A percentile compares a stretch with the other conserved stretches of the same genome.
Conservation (phyloP, 2,888 invertebrate species). For the Strigamia crassipes region DNA sequence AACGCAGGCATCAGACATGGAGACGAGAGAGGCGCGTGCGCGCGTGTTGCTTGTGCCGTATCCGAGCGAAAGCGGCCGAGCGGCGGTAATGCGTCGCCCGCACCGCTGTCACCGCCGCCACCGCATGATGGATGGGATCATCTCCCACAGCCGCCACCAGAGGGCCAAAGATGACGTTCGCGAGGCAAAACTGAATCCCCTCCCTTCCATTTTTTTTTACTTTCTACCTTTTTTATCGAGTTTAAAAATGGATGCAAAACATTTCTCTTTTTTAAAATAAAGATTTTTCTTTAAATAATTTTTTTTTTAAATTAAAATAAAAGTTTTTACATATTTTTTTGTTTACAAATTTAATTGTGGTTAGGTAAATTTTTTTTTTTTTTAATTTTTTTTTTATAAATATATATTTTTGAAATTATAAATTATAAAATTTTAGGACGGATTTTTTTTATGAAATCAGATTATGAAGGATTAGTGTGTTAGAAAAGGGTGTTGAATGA, state of each 20-base stretch:
- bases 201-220: not conserved
- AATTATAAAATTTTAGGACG: not conserved
- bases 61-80: constrained; percentile 39
- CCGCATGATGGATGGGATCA: constrained; percentile 42
- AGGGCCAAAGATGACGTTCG: constrained; percentile 36
- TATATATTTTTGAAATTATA: not conserved
- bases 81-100: constrained; percentile 42
- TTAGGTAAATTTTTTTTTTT: not conserved
- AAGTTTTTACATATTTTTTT: not conserved
- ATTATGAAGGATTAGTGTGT: not conserved
- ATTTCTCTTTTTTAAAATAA: not conserved
- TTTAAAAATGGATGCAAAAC: not conserved
- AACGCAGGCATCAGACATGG: constrained; percentile 33
- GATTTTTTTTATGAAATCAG: not conserved
- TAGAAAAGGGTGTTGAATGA: constrained; percentile 3
- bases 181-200: not conserved
- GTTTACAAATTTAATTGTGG: not conserved
- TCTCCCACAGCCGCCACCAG: constrained; percentile 42
- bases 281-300: not conserved
- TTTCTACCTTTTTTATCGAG: not conserved
- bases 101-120: constrained; percentile 42
- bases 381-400: not conserved
- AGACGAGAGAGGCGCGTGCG: constrained; percentile 27
- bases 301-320: not conserved
- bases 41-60: constrained; percentile 33